Conservation (phyloP, 2,113 vertebrate genomes). For the Sturnira hondurensis region DNA sequence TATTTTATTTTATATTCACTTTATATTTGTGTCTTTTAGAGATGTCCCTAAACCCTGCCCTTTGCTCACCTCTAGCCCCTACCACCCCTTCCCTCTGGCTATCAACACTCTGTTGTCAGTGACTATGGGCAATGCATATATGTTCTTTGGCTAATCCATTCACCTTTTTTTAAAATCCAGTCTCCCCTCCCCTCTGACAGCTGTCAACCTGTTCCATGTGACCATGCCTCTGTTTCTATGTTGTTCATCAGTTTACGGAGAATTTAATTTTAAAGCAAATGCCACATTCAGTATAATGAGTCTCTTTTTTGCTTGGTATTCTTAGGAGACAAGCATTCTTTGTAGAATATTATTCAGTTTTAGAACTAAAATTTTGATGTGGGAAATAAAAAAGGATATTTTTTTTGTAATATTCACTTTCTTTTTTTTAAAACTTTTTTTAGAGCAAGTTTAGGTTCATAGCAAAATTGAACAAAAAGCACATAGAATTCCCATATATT, state of each 20-base stretch:
- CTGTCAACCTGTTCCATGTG: too few species aligned
- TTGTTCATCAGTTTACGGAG: neutral
- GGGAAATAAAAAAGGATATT: neutral
- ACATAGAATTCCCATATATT: neutral
- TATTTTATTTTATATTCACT: too few species aligned
- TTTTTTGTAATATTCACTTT: neutral
- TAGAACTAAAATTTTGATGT: neutral
- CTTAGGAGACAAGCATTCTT: neutral
- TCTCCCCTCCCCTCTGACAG: too few species aligned
- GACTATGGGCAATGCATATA: too few species aligned
- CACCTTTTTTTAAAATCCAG: too few species aligned
- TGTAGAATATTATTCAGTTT: neutral
- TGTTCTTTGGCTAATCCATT: too few species aligned
- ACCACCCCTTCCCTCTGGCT: too few species aligned
- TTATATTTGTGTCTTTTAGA: too few species aligned
- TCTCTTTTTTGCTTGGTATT: neutral
- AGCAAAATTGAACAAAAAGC: neutral
- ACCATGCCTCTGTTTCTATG: too few species aligned
- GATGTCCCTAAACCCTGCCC: too few species aligned
- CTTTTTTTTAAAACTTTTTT: neutral
- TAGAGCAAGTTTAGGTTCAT: neutral
- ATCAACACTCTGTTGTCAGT: too few species aligned
- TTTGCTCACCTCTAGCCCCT: too few species aligned
- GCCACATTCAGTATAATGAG: neutral
- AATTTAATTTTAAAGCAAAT: constrained; percentile 17